These are phyloP conservation scores for Erythrolamprus reginae DNA, from an alignment of 2,113 vertebrate genomes.

Conservation along the genomic window DNA sequence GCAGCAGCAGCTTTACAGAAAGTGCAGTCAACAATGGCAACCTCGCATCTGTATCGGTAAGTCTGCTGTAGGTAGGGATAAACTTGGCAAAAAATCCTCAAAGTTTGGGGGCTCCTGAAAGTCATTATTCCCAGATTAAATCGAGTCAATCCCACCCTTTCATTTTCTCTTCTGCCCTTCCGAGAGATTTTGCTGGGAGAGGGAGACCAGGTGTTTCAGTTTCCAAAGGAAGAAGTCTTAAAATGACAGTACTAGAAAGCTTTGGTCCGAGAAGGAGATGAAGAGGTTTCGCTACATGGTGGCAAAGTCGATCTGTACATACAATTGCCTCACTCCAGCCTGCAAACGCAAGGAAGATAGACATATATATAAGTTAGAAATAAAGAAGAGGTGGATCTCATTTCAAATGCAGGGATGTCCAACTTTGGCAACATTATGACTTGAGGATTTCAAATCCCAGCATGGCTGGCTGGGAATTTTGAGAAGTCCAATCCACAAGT, in stretches of 20 bases:
- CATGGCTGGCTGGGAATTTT: background rate
- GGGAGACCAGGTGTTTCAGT: slow-evolving; percentile 39
- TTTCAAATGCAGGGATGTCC: background rate
- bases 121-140: slow-evolving; percentile 57
- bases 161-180: slow-evolving; percentile 34
- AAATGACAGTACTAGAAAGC: slow-evolving; percentile 71
- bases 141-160: slow-evolving; percentile 35
- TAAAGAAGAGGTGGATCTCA: background rate
- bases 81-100: slow-evolving; percentile 41
- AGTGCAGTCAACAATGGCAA: slow-evolving; percentile 52
- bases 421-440: background rate
- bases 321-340: slow-evolving; percentile 92
- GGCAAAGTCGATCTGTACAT: slow-evolving; percentile 90
- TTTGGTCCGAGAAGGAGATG: slow-evolving; percentile 77
- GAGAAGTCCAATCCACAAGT: background rate
- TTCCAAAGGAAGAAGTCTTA: slow-evolving; percentile 48
- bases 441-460: background rate
- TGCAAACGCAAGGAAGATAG: slow-evolving; percentile 54
- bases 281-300: slow-evolving; percentile 76
- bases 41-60: slow-evolving; percentile 40
- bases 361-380: background rate
- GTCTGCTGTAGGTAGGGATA: slow-evolving; percentile 43
- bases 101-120: slow-evolving; percentile 51
- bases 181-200: slow-evolving; percentile 26
- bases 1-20: slow-evolving; percentile 64